Base-by-base conservation (phyloP, 2,888 invertebrate genomes). In the Erannis defoliaria region DNA sequence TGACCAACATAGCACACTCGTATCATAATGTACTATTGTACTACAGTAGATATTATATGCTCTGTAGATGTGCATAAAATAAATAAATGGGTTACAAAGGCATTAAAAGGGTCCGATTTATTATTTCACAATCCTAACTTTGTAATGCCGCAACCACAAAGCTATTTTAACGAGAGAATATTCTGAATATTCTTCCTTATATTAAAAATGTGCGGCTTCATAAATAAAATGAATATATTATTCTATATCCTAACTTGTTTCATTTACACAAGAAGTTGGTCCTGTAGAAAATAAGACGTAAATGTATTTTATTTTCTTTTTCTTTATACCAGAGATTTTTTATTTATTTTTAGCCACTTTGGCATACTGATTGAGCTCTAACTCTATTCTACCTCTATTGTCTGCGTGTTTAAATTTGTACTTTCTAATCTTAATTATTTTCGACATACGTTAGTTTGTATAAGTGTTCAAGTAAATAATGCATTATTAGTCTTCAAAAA, bases 251-350 rank as follows among this genome's bases (percentile, higher is more conserved):
- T 16, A 31, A 31, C 31, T 48, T 48, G 6, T 33, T 48, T 48
- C 23, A 19, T 48, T 48, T 45, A 29, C 31, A 19, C 31, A 12
- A 5, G 31, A 33, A 31, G 19, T 48, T 48, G 46, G 14, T 45
- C 9, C 31, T n/a, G 31, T 48, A 19, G 19, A 12, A 33, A n/a
- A n/a, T n/a, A n/a, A n/a, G n/a, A n/a, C n/a, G 29, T 45, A 29
- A 31, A 43, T 19, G 29, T 29, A 43, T 23, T 23, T 43, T 43
- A 43, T 43, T 29, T 45, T 45, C 45, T 45, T 45, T 45, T 45
- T 10, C 45, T 45, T 26, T 45, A 16, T 16, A 9, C 29, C 23
- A 26, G 16, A 26, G 26, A 35, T 5, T 26, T 18, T 45, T 10
- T 16, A 4, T 16, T 45, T 29, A 16, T 45, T 45, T 45, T 45